Percentiles rank a stretch among this genome's conserved stretches.
Conservation (phyloP, 1,140 invertebrate species). For the Eueides isabella region DNA sequence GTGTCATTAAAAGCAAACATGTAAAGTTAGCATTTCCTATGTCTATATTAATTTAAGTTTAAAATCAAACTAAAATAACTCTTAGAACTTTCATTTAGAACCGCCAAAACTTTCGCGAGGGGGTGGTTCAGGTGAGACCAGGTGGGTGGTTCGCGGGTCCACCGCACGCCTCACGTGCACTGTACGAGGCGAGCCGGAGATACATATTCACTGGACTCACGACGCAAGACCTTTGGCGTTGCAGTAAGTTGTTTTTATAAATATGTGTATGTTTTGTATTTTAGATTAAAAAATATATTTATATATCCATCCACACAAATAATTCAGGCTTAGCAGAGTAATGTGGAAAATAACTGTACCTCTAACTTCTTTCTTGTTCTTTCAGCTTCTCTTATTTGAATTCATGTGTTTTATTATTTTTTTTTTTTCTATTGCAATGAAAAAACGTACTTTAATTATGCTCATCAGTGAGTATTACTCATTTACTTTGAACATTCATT, state of each 20-base stretch:
- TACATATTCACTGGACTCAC: slow-evolving; percentile 75
- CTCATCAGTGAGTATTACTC: too few species aligned
- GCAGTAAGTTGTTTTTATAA: slow-evolving; percentile 61
- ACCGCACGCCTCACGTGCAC: slow-evolving; percentile 62
- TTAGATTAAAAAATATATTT: too few species aligned
- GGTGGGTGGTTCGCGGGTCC: slow-evolving; percentile 72
- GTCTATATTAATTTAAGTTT: too few species aligned
- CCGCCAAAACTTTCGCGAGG: slow-evolving; percentile 64
- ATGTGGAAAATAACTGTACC: too few species aligned
- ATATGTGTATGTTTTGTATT: too few species aligned
- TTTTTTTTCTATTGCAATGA: background rate
- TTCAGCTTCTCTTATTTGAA: too few species aligned
- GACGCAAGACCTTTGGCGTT: slow-evolving; percentile 70
- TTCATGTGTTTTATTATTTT: background rate
- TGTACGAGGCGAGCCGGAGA: slow-evolving; percentile 71
- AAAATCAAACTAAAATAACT: background rate
- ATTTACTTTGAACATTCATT: background rate
- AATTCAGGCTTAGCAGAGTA: too few species aligned
- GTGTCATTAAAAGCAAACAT: background rate
- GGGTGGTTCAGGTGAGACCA: slow-evolving; percentile 61
- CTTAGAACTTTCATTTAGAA: slow-evolving; percentile 43
- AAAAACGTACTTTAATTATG: background rate
- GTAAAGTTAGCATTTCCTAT: too few species aligned
- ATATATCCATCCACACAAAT: too few species aligned
- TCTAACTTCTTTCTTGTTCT: too few species aligned